A percentile compares a stretch with the other conserved stretches of the same genome.
These are phyloP conservation scores for Seira musarum DNA, from an alignment of 2,888 invertebrate species.

Conservation along the genomic window DNA sequence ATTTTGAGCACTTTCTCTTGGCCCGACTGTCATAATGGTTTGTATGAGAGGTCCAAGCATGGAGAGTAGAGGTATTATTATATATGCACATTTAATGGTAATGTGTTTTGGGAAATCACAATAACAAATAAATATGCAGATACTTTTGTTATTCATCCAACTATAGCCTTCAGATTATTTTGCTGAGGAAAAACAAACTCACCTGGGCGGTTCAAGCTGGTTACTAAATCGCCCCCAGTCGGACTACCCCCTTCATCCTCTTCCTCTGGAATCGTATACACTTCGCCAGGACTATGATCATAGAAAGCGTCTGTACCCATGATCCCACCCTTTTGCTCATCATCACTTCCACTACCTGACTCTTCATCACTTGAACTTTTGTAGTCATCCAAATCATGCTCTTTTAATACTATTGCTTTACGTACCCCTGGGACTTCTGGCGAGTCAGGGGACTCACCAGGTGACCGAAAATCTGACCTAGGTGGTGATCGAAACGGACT, in stretches of 20 bases:
- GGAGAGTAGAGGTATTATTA: slow-evolving; percentile 38
- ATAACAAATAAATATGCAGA: slow-evolving; percentile 17
- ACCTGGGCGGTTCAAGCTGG: slow-evolving; percentile 71
- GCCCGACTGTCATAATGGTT: slow-evolving; percentile 54
- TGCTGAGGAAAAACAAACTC: slow-evolving; percentile 60
- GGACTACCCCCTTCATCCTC: slow-evolving; percentile 74
- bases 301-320: slow-evolving; percentile 70
- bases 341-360: slow-evolving; percentile 66
- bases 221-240: slow-evolving; percentile 73
- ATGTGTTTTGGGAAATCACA: slow-evolving; percentile 33
- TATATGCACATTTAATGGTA: slow-evolving; percentile 53
- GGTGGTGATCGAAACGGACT: slow-evolving; percentile 65
- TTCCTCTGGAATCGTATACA: slow-evolving; percentile 75
- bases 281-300: slow-evolving; percentile 74
- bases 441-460: slow-evolving; percentile 65
- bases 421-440: slow-evolving; percentile 68
- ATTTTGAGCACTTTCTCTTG: slow-evolving; percentile 36
- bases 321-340: slow-evolving; percentile 52
- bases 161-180: slow-evolving; percentile 45
- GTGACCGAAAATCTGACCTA: slow-evolving; percentile 39
- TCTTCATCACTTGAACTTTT: slow-evolving; percentile 69
- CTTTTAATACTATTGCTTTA: slow-evolving; percentile 68
- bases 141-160: slow-evolving; percentile 50
- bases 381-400: slow-evolving; percentile 69
- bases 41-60: slow-evolving; percentile 66